Conservation (phyloP, 2,113 vertebrate species). For the Glaucidium brasilianum region DNA sequence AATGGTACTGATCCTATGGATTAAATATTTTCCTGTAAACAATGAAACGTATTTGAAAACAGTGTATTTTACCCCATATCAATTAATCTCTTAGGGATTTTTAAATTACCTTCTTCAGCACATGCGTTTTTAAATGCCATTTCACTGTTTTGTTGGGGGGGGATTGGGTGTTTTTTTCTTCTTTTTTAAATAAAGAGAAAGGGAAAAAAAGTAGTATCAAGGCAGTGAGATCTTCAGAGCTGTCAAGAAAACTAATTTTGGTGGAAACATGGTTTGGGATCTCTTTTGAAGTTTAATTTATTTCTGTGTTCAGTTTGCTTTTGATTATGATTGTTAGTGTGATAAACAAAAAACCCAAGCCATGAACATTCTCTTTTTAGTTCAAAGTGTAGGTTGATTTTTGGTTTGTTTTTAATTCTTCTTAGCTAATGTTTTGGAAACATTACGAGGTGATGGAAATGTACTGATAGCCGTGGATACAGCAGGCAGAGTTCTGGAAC, state of each 20-base stretch:
- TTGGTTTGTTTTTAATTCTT: conserved; percentile 3
- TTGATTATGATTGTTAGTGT: background rate
- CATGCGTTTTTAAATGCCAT: background rate
- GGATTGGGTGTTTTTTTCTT: no score
- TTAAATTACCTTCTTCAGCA: background rate
- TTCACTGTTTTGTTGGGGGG: background rate
- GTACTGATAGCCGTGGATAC: conserved; percentile 95
- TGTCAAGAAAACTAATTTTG: background rate
- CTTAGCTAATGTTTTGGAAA: conserved; percentile 95
- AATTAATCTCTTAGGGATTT: background rate
- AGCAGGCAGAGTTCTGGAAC: conserved; percentile 93
- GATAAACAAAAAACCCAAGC: background rate
- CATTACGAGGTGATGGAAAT: conserved; percentile 92
- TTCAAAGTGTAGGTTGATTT: background rate
- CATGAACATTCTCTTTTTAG: background rate
- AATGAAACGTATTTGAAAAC: background rate
- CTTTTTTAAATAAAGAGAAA: background rate
- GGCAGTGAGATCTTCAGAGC: background rate
- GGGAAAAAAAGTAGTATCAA: background rate
- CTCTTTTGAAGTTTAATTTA: background rate
- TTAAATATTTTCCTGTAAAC: background rate
- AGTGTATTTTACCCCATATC: background rate
- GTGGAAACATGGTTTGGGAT: background rate
- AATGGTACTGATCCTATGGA: background rate
- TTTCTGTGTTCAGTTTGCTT: background rate